Evolutionary conservation across 2,113 vertebrate genomes (phyloP), one percentile per base, ranked within the genome.

Genomic region (Strigops habroptila): DNA sequence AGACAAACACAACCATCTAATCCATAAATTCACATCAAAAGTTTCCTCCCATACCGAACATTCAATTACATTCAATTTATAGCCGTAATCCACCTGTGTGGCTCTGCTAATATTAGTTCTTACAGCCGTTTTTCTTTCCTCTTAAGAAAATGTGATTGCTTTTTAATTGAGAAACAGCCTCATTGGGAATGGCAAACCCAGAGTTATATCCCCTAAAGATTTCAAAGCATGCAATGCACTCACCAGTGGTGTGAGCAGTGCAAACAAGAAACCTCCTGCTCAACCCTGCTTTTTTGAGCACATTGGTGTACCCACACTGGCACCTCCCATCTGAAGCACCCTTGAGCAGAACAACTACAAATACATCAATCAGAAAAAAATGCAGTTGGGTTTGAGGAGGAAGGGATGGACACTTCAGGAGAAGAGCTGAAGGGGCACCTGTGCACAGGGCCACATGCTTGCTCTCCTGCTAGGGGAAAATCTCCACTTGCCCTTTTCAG

Each of bases 161-260:
- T 96, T 92, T 91, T 91, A 96, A 94, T 93, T 81, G 90, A 86
- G 88, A 88, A 96, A 35, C 39, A 43, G 35, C 59, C n/a, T 88
- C 57, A 22, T 0, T 53, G 73, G 33, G 73, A 82, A 79, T 37
- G 27, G 41, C n/a, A 95, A 92, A 65, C 24, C 21, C 69, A 37
- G 63, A 63, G 10, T 59, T 75, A 53, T 24, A 81, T 64, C 4
- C 91, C 51, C 74, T 3, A 0, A 69, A 73, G 87, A 71, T 60
- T 88, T 84, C 94, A 88, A 84, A 68, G 65, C 48, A 64, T 10
- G 43, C 35, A 37, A 18, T 39, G 33, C 35, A 48, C 43, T 25
- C 5, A 0, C 62, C 24, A 68, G 49, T 0, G 0, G 53, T 22
- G 49, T 62, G 53, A 86, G 41, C 49, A 79, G 35, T 12, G 57